These are phyloP conservation scores for Hirtodrosophila trivittata DNA, from an alignment of 2,888 invertebrate genomes.

Conservation along the genomic window DNA sequence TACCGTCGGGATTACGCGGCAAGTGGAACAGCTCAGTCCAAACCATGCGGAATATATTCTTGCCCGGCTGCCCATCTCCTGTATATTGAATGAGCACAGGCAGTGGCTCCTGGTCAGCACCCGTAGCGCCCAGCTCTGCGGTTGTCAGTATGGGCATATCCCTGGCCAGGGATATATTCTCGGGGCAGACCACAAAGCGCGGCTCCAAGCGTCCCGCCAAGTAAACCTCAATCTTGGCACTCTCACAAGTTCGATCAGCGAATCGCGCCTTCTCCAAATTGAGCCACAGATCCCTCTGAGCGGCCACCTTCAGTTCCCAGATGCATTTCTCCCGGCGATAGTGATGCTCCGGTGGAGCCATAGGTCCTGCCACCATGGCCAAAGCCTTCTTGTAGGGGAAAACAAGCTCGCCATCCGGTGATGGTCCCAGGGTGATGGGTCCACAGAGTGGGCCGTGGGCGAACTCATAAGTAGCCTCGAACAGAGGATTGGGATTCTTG, in stretches of 20 bases:
- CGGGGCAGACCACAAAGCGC: constrained; percentile 92
- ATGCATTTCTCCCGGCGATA: constrained; percentile 88
- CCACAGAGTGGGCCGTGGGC: constrained; percentile 95
- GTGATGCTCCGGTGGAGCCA: constrained; percentile 81
- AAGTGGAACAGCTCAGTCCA: constrained; percentile 95
- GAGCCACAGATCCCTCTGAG: constrained; percentile 93
- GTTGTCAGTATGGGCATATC: constrained; percentile 92
- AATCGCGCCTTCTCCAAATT: constrained; percentile 94
- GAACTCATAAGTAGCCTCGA: constrained; percentile 94
- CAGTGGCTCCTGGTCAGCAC: constrained; percentile 86
- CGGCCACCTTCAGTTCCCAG: constrained; percentile 92
- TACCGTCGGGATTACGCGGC: constrained; percentile 92
- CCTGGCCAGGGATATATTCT: constrained; percentile 91
- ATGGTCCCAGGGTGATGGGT: constrained; percentile 91
- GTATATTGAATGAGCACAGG: constrained; percentile 90
- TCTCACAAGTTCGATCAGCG: constrained; percentile 92
- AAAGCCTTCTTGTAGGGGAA: constrained; percentile 93
- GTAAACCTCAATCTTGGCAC: constrained; percentile 93
- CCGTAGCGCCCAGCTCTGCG: constrained; percentile 88
- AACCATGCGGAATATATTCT: constrained; percentile 93
- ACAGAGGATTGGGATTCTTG: constrained; percentile 92
- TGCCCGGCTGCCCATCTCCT: constrained; percentile 90
- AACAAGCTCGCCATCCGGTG: constrained; percentile 93
- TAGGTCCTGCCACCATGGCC: constrained; percentile 84
- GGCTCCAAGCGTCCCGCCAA: constrained; percentile 89